Base-by-base conservation (phyloP, 2,797 vertebrate species). In the Gymnocypris eckloni region DNA sequence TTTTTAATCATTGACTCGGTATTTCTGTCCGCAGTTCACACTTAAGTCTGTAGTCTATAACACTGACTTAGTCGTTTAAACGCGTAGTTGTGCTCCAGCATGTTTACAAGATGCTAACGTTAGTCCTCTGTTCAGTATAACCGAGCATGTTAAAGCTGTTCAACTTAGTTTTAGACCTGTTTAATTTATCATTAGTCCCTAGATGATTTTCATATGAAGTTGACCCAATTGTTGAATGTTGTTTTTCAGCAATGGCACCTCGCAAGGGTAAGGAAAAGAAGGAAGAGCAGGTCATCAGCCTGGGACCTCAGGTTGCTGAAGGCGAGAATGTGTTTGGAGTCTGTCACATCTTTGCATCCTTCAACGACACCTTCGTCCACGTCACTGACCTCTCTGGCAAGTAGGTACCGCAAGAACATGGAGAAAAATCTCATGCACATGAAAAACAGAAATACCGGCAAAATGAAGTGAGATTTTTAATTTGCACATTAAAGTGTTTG, bases 251-350 rank as follows among this genome's bases (percentile, higher is more conserved):
- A 89, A 99, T 99, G 98, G 98, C 98, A 92, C 98, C 98, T 92
- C 98, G 98, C 79, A 99, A 99, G 96, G 98, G 97, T 81, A 99
- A 99, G 91, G 98, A 99, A 92, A 99, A 99, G 97, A 99, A 99
- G 95, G 98, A 99, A 91, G 98, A 99, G 84, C 98, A 99, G 95
- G 98, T 99, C 64, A 99, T 99, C 94, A 99, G 98, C 85, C 90
- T 99, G 66, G 98, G 98, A 39, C 98, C 98, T 52, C 98, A 99
- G 92, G 98, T 99, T 73, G 98, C 98, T 0, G 98, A 99, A 90
- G 98, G 98, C 85, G 98, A 99, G 73, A 99, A 99, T 0, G 98
- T 99, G 1, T 99, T 99, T 1, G 98, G 98, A 0, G 97, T 98
- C 43, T 99, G 98, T 89, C 98, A 99, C 91, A 99, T 99, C 91